Base-by-base conservation (phyloP, 1,140 invertebrate species). In the Vollenhovia emeryi region DNA sequence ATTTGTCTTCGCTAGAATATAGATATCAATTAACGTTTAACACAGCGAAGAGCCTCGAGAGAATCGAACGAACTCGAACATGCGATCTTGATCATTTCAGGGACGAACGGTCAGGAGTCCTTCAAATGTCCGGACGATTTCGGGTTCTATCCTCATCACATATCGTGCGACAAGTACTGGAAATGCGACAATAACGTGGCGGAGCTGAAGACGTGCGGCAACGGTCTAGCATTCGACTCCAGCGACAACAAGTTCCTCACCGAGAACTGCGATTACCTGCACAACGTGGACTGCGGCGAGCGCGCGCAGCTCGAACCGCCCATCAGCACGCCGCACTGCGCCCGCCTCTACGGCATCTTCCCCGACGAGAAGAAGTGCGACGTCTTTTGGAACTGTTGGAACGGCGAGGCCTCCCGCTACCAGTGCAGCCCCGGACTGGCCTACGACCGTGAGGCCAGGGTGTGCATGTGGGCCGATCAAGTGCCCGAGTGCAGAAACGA, bases 341-440 rank as follows among this genome's bases (percentile, higher is more conserved):
- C 97, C 15, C 96, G 98, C 66, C 95, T 99, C 60, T 99, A 99
- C 94, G 98, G 98, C 92, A 98, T 99, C 94, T 99, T 99, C 96
- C 94, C 98, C 78, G 98, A 99, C 93, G 97, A 97, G 27, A 95
- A 96, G 85, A 98, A 98, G 94, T 99, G 98, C 94, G 97, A 98
- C 93, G 97, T 98, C 1, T 99, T 99, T 97, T 99, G 98, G 97
- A 98, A 98, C 94, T 99, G 98, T 95, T 99, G 98, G 98, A 98
- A 98, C 95, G 98, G 98, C 52, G 98, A 99, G 94, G 97, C 98
- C 9, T 98, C 97, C 90, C 96, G 97, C 89, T 99, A 99, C 93
- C 98, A 98, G 93, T 99, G 98, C 95, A 98, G 98, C 90, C 98
- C 98, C 89, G 98, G 98, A 91, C 95, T 99, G 7, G 98, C 98